Conservation (phyloP, 2,797 vertebrate species). For the Ibycter americanus region DNA sequence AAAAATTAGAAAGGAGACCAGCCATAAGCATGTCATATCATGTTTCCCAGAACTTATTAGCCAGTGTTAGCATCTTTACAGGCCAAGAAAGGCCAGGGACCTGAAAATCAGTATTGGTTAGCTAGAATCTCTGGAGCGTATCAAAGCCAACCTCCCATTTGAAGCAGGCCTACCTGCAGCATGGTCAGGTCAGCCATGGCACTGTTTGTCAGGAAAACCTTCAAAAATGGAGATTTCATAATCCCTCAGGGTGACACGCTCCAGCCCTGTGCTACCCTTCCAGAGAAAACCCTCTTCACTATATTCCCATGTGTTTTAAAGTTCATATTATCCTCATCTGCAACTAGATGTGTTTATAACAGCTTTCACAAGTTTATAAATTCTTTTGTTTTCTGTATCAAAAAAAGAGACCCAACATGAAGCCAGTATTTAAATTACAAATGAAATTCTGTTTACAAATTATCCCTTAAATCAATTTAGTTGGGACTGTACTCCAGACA, state of each 20-base stretch:
- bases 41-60: neutral
- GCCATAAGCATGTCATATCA: neutral
- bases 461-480: neutral
- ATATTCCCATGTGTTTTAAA: rapidly evolving
- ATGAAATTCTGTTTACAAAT: neutral
- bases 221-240: neutral
- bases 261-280: neutral
- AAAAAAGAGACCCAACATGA: neutral
- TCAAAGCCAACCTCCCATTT: neutral
- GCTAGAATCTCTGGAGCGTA: neutral
- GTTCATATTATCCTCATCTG: neutral
- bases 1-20: neutral
- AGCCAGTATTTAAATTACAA: neutral
- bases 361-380: neutral
- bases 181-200: neutral
- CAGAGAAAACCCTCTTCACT: neutral
- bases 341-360: neutral
- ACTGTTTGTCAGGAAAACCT: neutral
- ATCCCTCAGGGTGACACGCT: neutral
- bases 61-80: neutral
- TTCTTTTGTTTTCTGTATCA: neutral
- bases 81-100: neutral
- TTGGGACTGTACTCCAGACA: neutral
- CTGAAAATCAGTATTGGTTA: neutral
- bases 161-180: rapidly evolving